Percentiles rank a stretch among this genome's conserved stretches.
Conservation (phyloP, 1,140 invertebrate genomes). For the Tenebrio molitor region DNA sequence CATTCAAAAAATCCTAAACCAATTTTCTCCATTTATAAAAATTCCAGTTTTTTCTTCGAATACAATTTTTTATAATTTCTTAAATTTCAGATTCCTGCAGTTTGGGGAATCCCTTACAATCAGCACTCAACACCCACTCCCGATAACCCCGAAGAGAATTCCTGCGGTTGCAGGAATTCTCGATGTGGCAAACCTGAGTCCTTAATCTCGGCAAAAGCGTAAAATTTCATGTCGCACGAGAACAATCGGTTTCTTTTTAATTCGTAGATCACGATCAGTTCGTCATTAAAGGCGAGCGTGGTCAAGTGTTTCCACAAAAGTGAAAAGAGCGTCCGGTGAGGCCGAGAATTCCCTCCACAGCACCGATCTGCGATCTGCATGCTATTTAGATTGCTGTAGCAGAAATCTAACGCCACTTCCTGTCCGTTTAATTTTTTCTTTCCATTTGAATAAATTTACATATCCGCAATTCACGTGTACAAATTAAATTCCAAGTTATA, state of each 20-base stretch:
- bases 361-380: slow-evolving; percentile 28
- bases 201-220: slow-evolving; percentile 8
- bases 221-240: slow-evolving; percentile 17
- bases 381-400: slow-evolving; percentile 34
- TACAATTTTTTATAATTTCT: too few species aligned
- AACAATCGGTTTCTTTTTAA: slow-evolving; percentile 8
- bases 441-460: slow-evolving; percentile 39
- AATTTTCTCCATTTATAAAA: too few species aligned
- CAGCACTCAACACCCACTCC: too few species aligned
- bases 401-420: slow-evolving; percentile 35
- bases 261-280: neutral
- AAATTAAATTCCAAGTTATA: slow-evolving; percentile 36
- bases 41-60: too few species aligned
- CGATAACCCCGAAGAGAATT: too few species aligned
- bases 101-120: too few species aligned
- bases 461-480: slow-evolving; percentile 38
- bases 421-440: slow-evolving; percentile 35
- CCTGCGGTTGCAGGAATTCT: too few species aligned
- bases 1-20: too few species aligned
- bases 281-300: too few species aligned
- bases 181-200: too few species aligned
- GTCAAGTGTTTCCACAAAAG: neutral
- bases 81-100: too few species aligned
- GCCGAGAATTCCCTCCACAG: slow-evolving; percentile 16
- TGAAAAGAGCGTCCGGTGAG: slow-evolving; percentile 25